Evolutionary conservation across 1,140 invertebrate species (phyloP).

Genomic region (Halictus rubicundus): DNA sequence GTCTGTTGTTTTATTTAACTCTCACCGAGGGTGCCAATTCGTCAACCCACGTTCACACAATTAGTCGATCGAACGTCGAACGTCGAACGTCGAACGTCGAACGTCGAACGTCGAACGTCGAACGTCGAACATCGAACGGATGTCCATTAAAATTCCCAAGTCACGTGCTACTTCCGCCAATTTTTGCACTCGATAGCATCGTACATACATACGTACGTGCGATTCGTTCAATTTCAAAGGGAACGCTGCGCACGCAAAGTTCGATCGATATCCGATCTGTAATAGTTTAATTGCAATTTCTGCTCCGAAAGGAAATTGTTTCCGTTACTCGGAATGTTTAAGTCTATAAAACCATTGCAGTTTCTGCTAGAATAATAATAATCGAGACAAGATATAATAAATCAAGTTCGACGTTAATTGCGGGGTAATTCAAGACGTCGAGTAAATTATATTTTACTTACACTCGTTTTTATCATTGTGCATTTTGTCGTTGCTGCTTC

Average conservation of each 20-base stretch:
- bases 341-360: too few species aligned
- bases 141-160: slow-evolving; percentile 14
- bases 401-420: too few species aligned
- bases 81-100: too few species aligned
- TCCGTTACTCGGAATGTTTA: too few species aligned
- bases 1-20: background rate
- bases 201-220: background rate
- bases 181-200: background rate
- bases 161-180: background rate
- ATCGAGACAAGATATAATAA: too few species aligned
- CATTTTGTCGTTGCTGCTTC: too few species aligned
- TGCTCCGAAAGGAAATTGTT: too few species aligned
- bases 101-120: too few species aligned
- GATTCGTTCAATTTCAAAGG: slow-evolving; percentile 36
- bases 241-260: background rate
- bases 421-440: too few species aligned
- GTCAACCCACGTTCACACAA: slow-evolving; percentile 12
- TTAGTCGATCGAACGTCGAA: slow-evolving; percentile 19
- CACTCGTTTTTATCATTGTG: too few species aligned
- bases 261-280: slow-evolving; percentile 18
- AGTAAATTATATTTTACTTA: too few species aligned
- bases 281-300: slow-evolving; percentile 32
- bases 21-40: slow-evolving; percentile 30
- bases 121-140: slow-evolving; percentile 26
- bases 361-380: too few species aligned